These are phyloP conservation scores for Ferdinandea cuprea DNA, from an alignment of 2,888 invertebrate species.

Conservation along the genomic window DNA sequence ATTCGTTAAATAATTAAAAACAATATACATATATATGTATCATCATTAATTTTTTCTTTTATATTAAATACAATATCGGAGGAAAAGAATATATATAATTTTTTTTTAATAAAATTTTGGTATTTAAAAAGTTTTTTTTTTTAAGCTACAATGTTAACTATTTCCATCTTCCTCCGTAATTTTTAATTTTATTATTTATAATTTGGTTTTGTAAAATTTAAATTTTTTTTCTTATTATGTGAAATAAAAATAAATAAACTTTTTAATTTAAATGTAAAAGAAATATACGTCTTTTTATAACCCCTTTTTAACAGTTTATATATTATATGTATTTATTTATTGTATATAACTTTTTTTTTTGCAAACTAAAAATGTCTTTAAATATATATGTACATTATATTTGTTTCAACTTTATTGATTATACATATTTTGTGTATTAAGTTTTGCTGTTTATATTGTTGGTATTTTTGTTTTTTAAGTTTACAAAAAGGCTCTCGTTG, in stretches of 20 bases:
- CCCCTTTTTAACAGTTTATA: constrained; percentile 16
- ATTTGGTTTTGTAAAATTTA: constrained; percentile 6
- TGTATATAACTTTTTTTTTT: constrained; percentile 38
- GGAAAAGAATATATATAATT: constrained; percentile 39
- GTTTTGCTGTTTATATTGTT: too few species aligned
- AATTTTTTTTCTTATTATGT: constrained; percentile 1
- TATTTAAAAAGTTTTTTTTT: constrained; percentile 35
- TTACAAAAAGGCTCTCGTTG: constrained; percentile 69
- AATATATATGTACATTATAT: constrained; percentile 42
- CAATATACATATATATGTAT: constrained; percentile 10
- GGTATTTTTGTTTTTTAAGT: constrained; percentile 61
- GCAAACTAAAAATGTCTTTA: constrained; percentile 42
- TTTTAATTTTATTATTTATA: constrained; percentile 43
- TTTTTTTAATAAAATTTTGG: constrained; percentile 37
- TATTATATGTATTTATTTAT: constrained; percentile 11
- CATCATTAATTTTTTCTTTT: background rate
- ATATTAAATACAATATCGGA: constrained; percentile 19
- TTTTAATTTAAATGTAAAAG: constrained; percentile 7
- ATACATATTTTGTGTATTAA: constrained; percentile 48
- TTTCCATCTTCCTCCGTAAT: constrained; percentile 68
- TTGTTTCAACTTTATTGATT: constrained; percentile 33
- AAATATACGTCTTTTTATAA: constrained; percentile 21
- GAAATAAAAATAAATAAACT: constrained; percentile 5
- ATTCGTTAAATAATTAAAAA: constrained; percentile 3
- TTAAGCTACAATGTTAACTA: constrained; percentile 76